A percentile compares a stretch with the other conserved stretches of the same genome.
phyloP scores from a whole-genome alignment of 2,888 invertebrate genomes.

The Spilarctia lutea region DNA sequence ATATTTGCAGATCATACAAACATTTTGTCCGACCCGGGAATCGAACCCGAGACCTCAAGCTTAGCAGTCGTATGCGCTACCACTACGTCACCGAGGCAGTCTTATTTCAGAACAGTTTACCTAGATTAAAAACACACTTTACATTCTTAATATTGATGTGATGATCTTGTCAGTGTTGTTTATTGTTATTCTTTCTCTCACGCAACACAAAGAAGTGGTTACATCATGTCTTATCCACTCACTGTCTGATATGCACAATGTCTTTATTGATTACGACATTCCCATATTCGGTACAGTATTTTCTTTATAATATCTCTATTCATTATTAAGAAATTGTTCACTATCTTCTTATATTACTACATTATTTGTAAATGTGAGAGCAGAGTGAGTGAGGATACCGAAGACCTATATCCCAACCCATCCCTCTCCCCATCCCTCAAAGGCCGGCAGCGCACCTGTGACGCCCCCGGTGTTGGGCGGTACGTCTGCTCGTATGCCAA shows the following conservation, averaged over 20 bases:
- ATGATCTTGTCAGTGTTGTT: background rate
- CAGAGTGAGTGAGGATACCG: too few relatives aligned
- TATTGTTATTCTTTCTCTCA: background rate
- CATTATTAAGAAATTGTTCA: background rate
- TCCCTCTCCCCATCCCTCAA: too few relatives aligned
- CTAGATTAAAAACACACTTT: background rate
- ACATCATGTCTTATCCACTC: constrained; percentile 8
- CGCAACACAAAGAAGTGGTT: background rate
- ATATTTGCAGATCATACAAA: too few relatives aligned
- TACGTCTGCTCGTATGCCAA: too few relatives aligned
- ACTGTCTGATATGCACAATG: constrained; percentile 1
- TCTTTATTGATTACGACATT: background rate
- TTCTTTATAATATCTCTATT: background rate
- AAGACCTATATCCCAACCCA: too few relatives aligned
- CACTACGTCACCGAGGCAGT: too few relatives aligned
- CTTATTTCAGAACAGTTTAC: background rate
- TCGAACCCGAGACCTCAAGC: too few relatives aligned
- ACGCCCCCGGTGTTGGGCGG: too few relatives aligned
- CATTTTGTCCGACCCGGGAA: too few relatives aligned
- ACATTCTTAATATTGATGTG: background rate
- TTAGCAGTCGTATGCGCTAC: too few relatives aligned
- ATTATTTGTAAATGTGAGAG: background rate
- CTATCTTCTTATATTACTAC: background rate
- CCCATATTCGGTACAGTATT: background rate
- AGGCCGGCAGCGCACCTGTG: too few relatives aligned